phyloP scores from a whole-genome alignment of 1,140 invertebrate genomes.

The Trichonephila clavipes region DNA sequence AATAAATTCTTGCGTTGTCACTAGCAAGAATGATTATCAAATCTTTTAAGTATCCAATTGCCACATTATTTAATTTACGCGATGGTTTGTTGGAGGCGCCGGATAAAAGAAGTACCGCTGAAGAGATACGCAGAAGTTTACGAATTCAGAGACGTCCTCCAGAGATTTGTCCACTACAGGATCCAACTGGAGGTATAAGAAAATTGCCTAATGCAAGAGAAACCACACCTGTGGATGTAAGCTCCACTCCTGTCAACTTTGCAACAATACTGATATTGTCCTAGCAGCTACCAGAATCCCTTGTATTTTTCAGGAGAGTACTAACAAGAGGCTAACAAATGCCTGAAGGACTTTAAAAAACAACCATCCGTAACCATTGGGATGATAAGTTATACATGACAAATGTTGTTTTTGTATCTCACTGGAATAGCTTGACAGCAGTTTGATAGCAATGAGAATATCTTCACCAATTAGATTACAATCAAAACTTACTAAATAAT shows the following conservation, averaged over 20 bases:
- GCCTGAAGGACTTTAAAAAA: neutral
- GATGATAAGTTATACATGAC: neutral
- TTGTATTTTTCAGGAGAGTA: neutral
- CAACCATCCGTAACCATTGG: neutral
- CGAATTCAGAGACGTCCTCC: too few relatives aligned
- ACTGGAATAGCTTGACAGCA: neutral
- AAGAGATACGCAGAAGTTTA: neutral
- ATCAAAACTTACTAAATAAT: neutral
- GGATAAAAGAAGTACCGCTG: neutral
- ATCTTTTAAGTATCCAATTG: too few relatives aligned
- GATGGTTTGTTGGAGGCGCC: neutral
- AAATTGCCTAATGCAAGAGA: neutral
- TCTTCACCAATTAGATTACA: neutral
- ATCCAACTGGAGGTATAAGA: neutral
- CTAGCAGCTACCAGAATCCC: neutral
- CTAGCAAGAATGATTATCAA: too few relatives aligned
- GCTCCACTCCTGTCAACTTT: neutral
- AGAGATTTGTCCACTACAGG: neutral
- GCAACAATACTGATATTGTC: neutral
- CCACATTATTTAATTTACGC: neutral
- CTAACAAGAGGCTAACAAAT: neutral
- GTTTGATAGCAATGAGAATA: neutral
- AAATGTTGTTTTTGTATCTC: neutral
- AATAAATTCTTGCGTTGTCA: too few relatives aligned
- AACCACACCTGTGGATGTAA: neutral